A percentile compares a stretch with the other conserved stretches of the same genome.
Conservation (phyloP, 92 coral and sea anemone species). For the Zoanthus gigantus region DNA sequence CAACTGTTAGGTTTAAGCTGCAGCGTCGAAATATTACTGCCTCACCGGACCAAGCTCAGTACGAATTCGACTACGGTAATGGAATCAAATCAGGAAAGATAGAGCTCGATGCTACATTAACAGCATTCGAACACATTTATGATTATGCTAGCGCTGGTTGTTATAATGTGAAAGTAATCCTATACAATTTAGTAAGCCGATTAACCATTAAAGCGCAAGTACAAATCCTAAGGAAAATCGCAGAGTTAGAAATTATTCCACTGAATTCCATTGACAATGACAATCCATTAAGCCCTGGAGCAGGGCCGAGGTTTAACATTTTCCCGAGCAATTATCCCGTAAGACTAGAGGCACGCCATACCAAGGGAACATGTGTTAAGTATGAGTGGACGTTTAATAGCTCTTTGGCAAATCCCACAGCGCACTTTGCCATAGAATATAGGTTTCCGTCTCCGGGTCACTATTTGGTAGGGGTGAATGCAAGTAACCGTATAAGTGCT, state of each 20-base stretch:
- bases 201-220: constrained; percentile 64
- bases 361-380: constrained; percentile 73
- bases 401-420: not conserved
- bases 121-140: constrained; percentile 46
- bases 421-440: constrained; percentile 43
- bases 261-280: constrained; percentile 57
- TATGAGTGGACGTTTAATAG: constrained; percentile 80
- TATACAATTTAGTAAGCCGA: constrained; percentile 75
- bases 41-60: constrained; percentile 69
- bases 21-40: constrained; percentile 29
- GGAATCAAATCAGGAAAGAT: constrained; percentile 34
- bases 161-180: constrained; percentile 51
- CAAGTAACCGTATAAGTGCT: constrained; percentile 49
- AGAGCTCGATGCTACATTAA: constrained; percentile 30
- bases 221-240: constrained; percentile 59
- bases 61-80: constrained; percentile 71
- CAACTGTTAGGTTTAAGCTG: constrained; percentile 50
- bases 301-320: constrained; percentile 55
- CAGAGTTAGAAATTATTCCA: constrained; percentile 54
- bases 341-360: constrained; percentile 51
- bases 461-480: constrained; percentile 64
- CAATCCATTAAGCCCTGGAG: constrained; percentile 54
- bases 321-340: constrained; percentile 93
- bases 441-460: constrained; percentile 73
- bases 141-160: constrained; percentile 77